These are phyloP conservation scores for Peromyscus melanophrys DNA, from an alignment of 2,797 vertebrate genomes.

Conservation along the genomic window DNA sequence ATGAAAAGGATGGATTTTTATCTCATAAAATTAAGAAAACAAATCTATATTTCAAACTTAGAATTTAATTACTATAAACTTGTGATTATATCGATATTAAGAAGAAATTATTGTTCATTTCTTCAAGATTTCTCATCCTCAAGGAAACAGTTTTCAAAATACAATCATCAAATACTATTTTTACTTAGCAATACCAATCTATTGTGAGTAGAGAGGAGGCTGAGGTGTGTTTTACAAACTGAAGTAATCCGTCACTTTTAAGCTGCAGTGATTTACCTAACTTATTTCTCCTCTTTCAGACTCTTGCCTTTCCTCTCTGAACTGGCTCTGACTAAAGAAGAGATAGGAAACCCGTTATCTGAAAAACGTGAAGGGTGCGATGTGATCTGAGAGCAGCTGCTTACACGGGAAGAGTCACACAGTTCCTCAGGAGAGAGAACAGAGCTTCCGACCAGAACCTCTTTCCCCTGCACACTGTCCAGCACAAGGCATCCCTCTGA, in stretches of 20 bases:
- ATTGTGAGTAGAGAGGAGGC: background rate
- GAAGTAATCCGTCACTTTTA: background rate
- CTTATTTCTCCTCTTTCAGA: background rate
- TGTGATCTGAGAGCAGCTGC: background rate
- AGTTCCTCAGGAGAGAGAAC: background rate
- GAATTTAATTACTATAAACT: background rate
- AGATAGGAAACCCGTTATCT: background rate
- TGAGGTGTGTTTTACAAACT: background rate
- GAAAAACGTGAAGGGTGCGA: background rate
- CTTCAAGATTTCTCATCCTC: conserved; percentile 12
- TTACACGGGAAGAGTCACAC: background rate
- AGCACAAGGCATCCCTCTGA: background rate
- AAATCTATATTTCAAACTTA: conserved; percentile 13
- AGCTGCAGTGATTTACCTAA: background rate
- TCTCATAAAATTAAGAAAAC: conserved; percentile 38
- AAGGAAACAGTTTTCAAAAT: conserved; percentile 26
- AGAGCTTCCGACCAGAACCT: background rate
- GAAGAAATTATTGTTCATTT: conserved; percentile 40
- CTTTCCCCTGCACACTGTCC: background rate
- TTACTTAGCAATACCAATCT: background rate
- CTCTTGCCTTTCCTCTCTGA: background rate
- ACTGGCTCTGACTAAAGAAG: background rate
- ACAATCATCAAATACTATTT: background rate
- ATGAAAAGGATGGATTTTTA: background rate
- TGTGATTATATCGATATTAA: background rate